Evolutionary conservation across 2,888 invertebrate species (phyloP).

Genomic region (Drosophila falleni): DNA sequence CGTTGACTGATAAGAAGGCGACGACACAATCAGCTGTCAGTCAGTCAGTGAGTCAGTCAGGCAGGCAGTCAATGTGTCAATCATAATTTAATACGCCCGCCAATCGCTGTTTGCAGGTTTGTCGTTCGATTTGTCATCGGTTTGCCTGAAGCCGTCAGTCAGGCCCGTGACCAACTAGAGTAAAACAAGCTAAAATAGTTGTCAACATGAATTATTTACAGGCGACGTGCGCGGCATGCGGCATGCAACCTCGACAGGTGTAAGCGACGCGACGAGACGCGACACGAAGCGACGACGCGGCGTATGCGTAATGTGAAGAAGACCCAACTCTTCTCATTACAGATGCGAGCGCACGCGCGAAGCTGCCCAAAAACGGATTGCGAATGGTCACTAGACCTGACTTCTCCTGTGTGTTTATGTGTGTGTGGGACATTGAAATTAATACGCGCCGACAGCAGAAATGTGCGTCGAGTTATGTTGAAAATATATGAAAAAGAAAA

Average conservation of each 20-base stretch:
- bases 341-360: conserved; percentile 77
- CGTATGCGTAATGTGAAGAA: conserved; percentile 59
- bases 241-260: conserved; percentile 57
- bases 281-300: conserved; percentile 10
- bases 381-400: conserved; percentile 33
- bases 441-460: conserved; percentile 76
- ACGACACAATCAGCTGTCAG: conserved; percentile 18
- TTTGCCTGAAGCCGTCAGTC: conserved; percentile 32
- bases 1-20: conserved; percentile 44
- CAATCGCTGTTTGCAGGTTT: conserved; percentile 49
- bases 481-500: conserved; percentile 5
- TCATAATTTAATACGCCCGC: conserved; percentile 71
- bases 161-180: conserved; percentile 67
- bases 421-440: conserved; percentile 65
- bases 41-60: conserved; percentile 29
- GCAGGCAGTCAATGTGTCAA: conserved; percentile 76
- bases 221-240: conserved; percentile 72
- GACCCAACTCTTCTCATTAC: conserved; percentile 59
- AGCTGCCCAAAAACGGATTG: conserved; percentile 72
- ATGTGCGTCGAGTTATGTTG: conserved; percentile 68
- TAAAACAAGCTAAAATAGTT: conserved; percentile 77
- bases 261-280: conserved; percentile 42
- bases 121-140: conserved; percentile 53
- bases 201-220: conserved; percentile 81
- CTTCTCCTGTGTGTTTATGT: neutral